phyloP scores from a whole-genome alignment of 2,888 invertebrate species.

The Epiperipatus broadwayi region DNA sequence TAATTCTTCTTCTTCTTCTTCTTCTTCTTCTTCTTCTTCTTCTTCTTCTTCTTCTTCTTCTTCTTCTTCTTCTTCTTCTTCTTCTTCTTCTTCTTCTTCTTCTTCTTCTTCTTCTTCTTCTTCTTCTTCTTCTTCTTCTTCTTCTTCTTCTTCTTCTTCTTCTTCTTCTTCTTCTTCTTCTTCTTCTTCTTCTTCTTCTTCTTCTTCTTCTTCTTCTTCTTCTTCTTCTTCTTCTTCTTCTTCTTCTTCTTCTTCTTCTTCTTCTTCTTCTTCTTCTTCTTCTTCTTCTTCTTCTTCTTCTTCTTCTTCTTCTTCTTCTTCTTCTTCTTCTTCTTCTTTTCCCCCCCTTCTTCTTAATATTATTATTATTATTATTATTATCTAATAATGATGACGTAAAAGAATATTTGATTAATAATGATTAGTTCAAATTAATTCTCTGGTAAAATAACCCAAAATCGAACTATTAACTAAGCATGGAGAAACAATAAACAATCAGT shows the following conservation, averaged over 20 bases:
- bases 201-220: neutral
- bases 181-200: neutral
- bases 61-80: neutral
- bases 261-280: neutral
- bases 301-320: neutral
- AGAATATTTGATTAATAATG: too few relatives aligned
- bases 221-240: neutral
- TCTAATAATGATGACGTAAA: too few relatives aligned
- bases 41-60: constrained; percentile 11
- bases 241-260: neutral
- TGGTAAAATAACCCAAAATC: too few relatives aligned
- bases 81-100: neutral
- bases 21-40: constrained; percentile 14
- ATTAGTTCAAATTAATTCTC: too few relatives aligned
- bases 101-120: neutral
- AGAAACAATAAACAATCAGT: too few relatives aligned
- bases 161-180: neutral
- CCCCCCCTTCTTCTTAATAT: too few relatives aligned
- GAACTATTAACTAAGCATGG: too few relatives aligned
- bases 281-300: neutral
- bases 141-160: neutral
- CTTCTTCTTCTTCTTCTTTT: too few relatives aligned
- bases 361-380: too few relatives aligned
- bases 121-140: neutral
- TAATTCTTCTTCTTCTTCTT: constrained; percentile 14